Percentiles rank a stretch among this genome's conserved stretches.
These are phyloP conservation scores for Dendrocopos noguchii DNA, from an alignment of 2,113 vertebrate genomes.

Conservation along the genomic window DNA sequence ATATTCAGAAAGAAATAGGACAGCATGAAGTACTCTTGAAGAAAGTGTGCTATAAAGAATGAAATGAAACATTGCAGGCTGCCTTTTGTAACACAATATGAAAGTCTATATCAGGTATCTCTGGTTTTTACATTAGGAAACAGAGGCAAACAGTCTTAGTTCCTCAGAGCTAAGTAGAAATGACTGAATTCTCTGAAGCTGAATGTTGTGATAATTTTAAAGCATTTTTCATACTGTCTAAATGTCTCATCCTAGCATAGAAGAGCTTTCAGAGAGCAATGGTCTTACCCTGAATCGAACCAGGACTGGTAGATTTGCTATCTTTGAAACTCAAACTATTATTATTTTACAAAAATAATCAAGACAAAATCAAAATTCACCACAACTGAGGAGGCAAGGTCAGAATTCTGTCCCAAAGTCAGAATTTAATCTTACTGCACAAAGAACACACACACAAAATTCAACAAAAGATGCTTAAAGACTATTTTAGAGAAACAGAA, in stretches of 20 bases:
- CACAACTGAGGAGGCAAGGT: not conserved
- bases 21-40: not conserved
- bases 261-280: not conserved
- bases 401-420: not conserved
- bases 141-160: not conserved
- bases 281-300: not conserved
- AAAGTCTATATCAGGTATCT: not conserved
- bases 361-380: not conserved
- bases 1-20: not conserved
- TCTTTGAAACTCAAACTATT: not conserved
- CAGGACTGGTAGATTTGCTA: not conserved
- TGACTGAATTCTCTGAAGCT: not conserved
- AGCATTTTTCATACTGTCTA: not conserved
- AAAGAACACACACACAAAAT: not conserved
- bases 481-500: not conserved
- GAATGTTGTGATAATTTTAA: not conserved
- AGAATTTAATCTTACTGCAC: not conserved
- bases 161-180: not conserved
- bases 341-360: not conserved
- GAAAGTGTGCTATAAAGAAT: not conserved
- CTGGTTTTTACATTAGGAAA: not conserved
- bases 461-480: not conserved
- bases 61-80: not conserved
- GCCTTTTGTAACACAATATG: not conserved
- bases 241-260: not conserved